Conservation (phyloP, 2,797 vertebrate genomes). For the Danio tinwini region DNA sequence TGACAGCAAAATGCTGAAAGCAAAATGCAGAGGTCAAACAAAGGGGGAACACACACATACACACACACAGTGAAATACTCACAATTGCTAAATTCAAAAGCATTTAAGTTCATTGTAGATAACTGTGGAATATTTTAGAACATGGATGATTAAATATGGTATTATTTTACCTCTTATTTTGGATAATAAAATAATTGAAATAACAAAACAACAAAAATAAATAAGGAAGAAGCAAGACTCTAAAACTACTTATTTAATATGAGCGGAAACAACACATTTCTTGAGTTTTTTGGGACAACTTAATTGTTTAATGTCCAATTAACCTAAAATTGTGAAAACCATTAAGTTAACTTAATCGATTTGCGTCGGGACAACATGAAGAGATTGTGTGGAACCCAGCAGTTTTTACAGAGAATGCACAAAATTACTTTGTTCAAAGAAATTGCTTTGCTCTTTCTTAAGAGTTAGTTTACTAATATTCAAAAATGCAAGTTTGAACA, state of each 20-base stretch:
- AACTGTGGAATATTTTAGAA: constrained; percentile 4
- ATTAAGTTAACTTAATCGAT: too few relatives aligned
- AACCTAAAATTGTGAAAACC: too few relatives aligned
- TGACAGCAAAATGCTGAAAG: constrained; percentile 52
- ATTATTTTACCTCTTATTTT: not conserved
- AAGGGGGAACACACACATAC: constrained; percentile 8
- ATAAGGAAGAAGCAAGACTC: too few relatives aligned
- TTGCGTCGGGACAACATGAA: too few relatives aligned
- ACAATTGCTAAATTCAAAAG: not conserved
- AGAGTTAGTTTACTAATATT: not conserved
- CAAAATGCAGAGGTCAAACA: constrained; percentile 42
- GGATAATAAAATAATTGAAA: not conserved
- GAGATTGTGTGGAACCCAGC: too few relatives aligned
- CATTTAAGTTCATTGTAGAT: not conserved
- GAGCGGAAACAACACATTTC: too few relatives aligned
- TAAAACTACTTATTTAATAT: too few relatives aligned
- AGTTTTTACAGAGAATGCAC: not conserved
- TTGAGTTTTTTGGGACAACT: too few relatives aligned
- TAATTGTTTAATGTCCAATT: too few relatives aligned
- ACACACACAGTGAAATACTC: constrained; percentile 9
- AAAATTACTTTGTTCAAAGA: not conserved
- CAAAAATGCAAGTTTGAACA: not conserved
- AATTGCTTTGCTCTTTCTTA: not conserved
- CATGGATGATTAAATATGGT: not conserved
- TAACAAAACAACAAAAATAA: not conserved